Conservation (phyloP, 1,140 invertebrate genomes). For the Aethina tumida region DNA sequence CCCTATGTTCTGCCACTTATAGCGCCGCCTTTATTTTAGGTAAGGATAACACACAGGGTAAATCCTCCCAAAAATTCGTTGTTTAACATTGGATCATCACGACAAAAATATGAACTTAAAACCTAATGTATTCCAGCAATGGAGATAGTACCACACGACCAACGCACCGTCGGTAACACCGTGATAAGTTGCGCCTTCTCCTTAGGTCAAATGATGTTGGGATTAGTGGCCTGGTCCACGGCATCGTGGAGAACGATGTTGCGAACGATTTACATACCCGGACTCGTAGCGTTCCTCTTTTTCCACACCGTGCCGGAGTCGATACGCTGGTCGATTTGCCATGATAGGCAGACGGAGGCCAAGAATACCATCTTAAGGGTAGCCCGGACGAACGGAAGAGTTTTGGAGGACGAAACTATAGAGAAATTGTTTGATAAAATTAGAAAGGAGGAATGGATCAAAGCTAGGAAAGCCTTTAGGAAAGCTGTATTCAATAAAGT, state of each 20-base stretch:
- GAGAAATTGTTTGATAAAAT: constrained; percentile 25
- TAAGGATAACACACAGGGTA: constrained; percentile 24
- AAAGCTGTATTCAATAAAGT: constrained; percentile 8
- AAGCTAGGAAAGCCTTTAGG: constrained; percentile 2
- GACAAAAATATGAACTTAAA: too few species aligned
- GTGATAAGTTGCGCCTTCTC: constrained; percentile 59
- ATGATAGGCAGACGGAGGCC: constrained; percentile 53
- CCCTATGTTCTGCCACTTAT: constrained; percentile 49
- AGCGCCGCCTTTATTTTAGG: constrained; percentile 50
- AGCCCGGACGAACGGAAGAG: constrained; percentile 55
- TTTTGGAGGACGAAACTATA: constrained; percentile 42
- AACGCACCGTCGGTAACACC: constrained; percentile 61
- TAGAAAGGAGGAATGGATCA: constrained; percentile 4
- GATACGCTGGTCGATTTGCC: constrained; percentile 64
- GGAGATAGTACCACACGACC: constrained; percentile 63
- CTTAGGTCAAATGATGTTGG: constrained; percentile 59
- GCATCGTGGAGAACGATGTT: constrained; percentile 60
- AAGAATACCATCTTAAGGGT: constrained; percentile 48
- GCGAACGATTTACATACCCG: constrained; percentile 54
- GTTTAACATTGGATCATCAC: too few species aligned
- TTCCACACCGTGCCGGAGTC: constrained; percentile 52
- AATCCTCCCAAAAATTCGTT: constrained; percentile 25
- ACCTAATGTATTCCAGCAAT: constrained; percentile 45
- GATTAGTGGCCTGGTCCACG: constrained; percentile 53
- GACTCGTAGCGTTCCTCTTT: constrained; percentile 50